Evolutionary conservation across 2,888 invertebrate genomes (phyloP), one percentile per base, ranked within the genome.

Genomic region (Pristionchus fissidentatus): DNA sequence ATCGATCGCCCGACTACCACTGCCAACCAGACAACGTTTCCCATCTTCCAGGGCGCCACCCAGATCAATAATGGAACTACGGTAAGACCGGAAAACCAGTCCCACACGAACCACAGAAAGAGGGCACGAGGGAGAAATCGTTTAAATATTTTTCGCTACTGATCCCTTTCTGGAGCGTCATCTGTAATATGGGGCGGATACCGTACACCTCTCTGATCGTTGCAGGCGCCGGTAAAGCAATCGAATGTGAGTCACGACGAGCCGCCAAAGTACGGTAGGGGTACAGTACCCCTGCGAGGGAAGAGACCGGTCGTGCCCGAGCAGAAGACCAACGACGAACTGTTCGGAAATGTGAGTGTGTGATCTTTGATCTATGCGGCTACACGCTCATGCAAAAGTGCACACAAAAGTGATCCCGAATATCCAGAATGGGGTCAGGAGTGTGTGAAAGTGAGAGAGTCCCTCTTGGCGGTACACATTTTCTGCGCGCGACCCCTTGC

Each of bases 21-120:
- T 5, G 7, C 32, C 19, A 77, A 77, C 49, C 29, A 46, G 35
- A 77, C 46, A 5, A 77, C 75, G 4, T 77, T 77, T 41, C 75
- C 75, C 15, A 77, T 77, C 49, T 77, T 49, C 22, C 49, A 77
- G 49, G 75, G 75, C n/a, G n/a, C n/a, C n/a, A n/a, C n/a, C n/a
- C n/a, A n/a, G n/a, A 10, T 15, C 13, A 49, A 19, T 49, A 19
- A 19, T 49, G 49, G 13, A 19, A 49, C 49, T 49, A 49, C n/a
- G n/a, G n/a, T n/a, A n/a, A n/a, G n/a, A n/a, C n/a, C n/a, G n/a
- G n/a, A n/a, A n/a, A n/a, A n/a, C n/a, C n/a, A n/a, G n/a, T n/a
- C n/a, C n/a, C n/a, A n/a, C n/a, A n/a, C n/a, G n/a, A n/a, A n/a
- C n/a, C n/a, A n/a, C n/a, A n/a, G n/a, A n/a, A n/a, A n/a, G n/a